Conservation (phyloP, 2,888 invertebrate species). For the Cistogaster globosa region DNA sequence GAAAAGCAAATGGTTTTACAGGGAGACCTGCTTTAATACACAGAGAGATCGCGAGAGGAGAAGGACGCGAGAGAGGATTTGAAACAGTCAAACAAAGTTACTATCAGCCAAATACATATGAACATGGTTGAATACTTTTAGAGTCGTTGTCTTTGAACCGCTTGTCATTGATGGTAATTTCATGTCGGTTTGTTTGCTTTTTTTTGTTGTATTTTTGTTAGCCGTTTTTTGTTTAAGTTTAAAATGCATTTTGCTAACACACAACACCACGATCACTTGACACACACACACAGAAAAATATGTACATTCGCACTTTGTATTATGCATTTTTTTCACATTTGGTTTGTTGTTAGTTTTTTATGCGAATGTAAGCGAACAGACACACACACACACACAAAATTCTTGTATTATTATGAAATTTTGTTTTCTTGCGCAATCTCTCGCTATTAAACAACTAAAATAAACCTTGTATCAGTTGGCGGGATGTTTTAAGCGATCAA, state of each 20-base stretch:
- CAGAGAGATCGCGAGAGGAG: neutral
- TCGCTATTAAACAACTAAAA: constrained; percentile 56
- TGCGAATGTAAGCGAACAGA: constrained; percentile 12
- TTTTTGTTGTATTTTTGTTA: constrained; percentile 1
- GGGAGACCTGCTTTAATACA: neutral
- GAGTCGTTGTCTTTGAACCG: constrained; percentile 71
- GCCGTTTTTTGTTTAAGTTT: constrained; percentile 4
- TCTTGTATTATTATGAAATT: constrained; percentile 66
- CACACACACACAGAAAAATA: constrained; percentile 32
- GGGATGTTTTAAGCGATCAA: constrained; percentile 67
- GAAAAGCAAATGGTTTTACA: constrained; percentile 26
- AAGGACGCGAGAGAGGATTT: constrained; percentile 2
- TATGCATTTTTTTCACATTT: constrained; percentile 51
- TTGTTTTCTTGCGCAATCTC: constrained; percentile 70
- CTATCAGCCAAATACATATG: constrained; percentile 23
- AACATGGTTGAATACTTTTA: constrained; percentile 60
- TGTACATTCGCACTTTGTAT: constrained; percentile 41
- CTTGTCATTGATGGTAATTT: constrained; percentile 69
- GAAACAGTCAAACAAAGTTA: constrained; percentile 46
- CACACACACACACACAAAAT: constrained; percentile 24
- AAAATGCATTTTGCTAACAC: constrained; percentile 42
- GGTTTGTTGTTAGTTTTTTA: constrained; percentile 18
- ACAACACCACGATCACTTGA: constrained; percentile 45
- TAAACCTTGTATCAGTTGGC: constrained; percentile 71
- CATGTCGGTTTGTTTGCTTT: constrained; percentile 42